Percentiles rank a stretch among this genome's conserved stretches.
phyloP scores from a whole-genome alignment of 2,888 invertebrate species.

The Melieria omissa region DNA sequence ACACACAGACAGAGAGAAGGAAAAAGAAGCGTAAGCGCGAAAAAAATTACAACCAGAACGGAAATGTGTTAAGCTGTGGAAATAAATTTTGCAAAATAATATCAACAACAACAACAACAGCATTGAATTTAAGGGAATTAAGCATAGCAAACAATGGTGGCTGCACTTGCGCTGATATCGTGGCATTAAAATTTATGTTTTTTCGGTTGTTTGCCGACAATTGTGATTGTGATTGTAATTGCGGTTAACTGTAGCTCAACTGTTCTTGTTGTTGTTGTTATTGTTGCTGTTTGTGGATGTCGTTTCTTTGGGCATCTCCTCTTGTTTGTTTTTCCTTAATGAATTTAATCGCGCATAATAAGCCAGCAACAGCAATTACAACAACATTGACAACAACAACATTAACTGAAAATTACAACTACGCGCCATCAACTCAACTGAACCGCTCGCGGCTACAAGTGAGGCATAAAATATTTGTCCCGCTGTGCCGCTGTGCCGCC shows the following conservation, averaged over 20 bases:
- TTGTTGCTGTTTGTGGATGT: slow-evolving; percentile 39
- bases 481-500: slow-evolving; percentile 2
- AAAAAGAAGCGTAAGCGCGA: background rate
- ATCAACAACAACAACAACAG: too few species aligned
- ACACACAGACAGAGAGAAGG: background rate
- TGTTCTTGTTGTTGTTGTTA: slow-evolving; percentile 41
- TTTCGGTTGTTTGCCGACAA: slow-evolving; percentile 17
- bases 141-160: background rate
- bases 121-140: too few species aligned
- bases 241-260: slow-evolving; percentile 15
- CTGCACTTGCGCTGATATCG: slow-evolving; percentile 4
- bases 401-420: slow-evolving; percentile 8
- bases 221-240: slow-evolving; percentile 39
- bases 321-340: slow-evolving; percentile 55
- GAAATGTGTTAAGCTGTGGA: background rate
- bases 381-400: slow-evolving; percentile 22
- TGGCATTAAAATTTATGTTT: background rate
- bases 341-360: slow-evolving; percentile 62
- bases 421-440: slow-evolving; percentile 26
- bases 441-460: background rate
- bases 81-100: too few species aligned
- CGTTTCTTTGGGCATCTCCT: slow-evolving; percentile 39
- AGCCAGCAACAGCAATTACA: slow-evolving; percentile 48
- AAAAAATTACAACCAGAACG: background rate
- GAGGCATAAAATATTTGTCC: slow-evolving; percentile 11